phyloP scores from a whole-genome alignment of 2,113 vertebrate genomes.

The Scolopax mira region DNA sequence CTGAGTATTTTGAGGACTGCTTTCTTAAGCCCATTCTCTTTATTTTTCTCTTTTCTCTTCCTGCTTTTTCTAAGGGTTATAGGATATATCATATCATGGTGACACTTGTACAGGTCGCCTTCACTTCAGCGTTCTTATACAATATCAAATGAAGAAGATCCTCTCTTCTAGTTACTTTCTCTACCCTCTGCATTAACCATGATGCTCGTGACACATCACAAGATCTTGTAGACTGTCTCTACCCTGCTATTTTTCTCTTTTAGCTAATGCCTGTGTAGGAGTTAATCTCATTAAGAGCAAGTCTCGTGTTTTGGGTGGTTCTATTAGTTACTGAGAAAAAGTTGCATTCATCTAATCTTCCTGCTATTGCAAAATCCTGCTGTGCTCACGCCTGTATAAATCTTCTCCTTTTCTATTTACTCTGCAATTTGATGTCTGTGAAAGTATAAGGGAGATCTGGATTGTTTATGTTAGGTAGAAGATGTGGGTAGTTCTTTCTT shows the following conservation, averaged over 20 bases:
- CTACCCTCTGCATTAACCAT: background rate
- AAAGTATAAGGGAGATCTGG: background rate
- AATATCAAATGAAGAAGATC: background rate
- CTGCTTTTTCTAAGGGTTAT: background rate
- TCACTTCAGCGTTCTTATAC: background rate
- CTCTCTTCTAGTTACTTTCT: background rate
- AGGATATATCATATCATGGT: background rate
- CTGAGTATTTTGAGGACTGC: background rate
- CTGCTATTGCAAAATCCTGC: slow-evolving; percentile 2
- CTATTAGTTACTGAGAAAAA: slow-evolving; percentile 9
- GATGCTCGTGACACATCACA: background rate
- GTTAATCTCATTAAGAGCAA: background rate
- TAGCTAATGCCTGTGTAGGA: background rate
- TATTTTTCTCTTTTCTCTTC: background rate
- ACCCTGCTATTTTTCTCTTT: background rate
- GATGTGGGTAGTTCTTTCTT: background rate
- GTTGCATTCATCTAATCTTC: background rate
- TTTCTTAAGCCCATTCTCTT: background rate
- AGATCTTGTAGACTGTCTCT: background rate
- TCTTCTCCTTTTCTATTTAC: background rate
- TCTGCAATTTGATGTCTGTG: background rate
- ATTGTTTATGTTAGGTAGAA: slow-evolving; percentile 2
- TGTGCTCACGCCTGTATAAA: background rate
- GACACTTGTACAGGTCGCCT: background rate
- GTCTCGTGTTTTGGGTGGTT: background rate